Percentiles rank a stretch among this genome's conserved stretches.
phyloP scores from a whole-genome alignment of 2,797 vertebrate species.

The Triplophysa yarkandensis region DNA sequence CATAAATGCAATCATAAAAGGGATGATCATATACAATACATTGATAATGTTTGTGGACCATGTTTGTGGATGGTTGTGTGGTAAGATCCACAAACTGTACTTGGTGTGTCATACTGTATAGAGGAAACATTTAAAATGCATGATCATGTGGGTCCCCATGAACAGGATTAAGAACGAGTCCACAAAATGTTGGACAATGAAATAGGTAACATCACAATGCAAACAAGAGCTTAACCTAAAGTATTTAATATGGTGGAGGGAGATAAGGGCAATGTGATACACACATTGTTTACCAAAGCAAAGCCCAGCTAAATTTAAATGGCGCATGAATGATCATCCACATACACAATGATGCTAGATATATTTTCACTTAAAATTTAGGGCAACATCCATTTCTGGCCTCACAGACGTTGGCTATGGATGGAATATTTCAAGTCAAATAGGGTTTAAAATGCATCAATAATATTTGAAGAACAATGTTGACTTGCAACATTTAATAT shows the following conservation, averaged over 20 bases:
- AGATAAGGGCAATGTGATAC: slow-evolving; percentile 5
- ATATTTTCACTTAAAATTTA: background rate
- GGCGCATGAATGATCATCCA: background rate
- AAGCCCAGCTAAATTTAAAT: slow-evolving; percentile 1
- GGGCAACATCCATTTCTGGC: too few relatives aligned
- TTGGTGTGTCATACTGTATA: background rate
- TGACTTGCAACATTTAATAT: too few relatives aligned
- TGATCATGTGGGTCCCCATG: background rate
- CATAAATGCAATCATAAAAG: too few relatives aligned
- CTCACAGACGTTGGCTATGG: too few relatives aligned
- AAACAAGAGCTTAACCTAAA: background rate
- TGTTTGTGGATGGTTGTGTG: too few relatives aligned
- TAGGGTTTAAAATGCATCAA: too few relatives aligned
- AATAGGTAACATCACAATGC: slow-evolving; percentile 9
- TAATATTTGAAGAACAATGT: too few relatives aligned
- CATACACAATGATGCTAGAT: background rate
- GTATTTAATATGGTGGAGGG: slow-evolving; percentile 14
- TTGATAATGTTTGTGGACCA: too few relatives aligned
- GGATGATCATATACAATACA: too few relatives aligned
- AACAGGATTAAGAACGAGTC: background rate
- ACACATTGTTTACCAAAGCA: background rate
- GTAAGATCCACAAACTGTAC: background rate
- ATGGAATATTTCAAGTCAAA: too few relatives aligned
- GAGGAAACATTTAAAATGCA: background rate
- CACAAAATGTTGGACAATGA: background rate